Evolutionary conservation across 1,140 invertebrate species (phyloP).

Genomic region (Temnothorax nylanderi): DNA sequence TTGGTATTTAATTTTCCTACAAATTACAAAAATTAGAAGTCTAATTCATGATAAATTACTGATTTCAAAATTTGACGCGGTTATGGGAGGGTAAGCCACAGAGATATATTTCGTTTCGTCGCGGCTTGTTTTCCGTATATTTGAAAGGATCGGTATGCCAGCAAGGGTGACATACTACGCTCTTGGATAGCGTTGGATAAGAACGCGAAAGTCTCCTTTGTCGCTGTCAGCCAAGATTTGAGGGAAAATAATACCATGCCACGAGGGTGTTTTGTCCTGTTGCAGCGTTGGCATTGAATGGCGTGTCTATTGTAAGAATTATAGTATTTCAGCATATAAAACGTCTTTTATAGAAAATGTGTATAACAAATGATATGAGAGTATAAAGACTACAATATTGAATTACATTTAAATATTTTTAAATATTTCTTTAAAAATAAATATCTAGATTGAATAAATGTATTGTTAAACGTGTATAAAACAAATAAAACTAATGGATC

Average conservation of each 20-base stretch:
- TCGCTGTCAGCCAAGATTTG: slow-evolving; percentile 77
- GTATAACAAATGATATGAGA: neutral
- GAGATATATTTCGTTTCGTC: slow-evolving; percentile 21
- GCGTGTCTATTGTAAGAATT: slow-evolving; percentile 63
- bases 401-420: neutral
- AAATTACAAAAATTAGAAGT: neutral
- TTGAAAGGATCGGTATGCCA: slow-evolving; percentile 79
- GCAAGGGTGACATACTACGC: slow-evolving; percentile 69
- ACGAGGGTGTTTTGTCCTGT: slow-evolving; percentile 42
- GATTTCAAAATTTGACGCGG: neutral
- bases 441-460: neutral
- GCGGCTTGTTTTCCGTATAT: slow-evolving; percentile 50
- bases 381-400: neutral
- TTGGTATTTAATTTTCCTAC: neutral
- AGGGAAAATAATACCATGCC: slow-evolving; percentile 76
- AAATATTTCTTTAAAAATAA: neutral
- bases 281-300: slow-evolving; percentile 58
- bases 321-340: slow-evolving; percentile 40
- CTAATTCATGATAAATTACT: neutral
- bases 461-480: neutral
- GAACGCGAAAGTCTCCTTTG: slow-evolving; percentile 77
- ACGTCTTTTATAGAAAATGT: neutral
- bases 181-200: slow-evolving; percentile 44
- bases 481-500: slow-evolving; percentile 4
- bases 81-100: neutral